These are phyloP conservation scores for Otolemur crassicaudatus DNA, from an alignment of 2,797 vertebrate genomes.

Conservation along the genomic window DNA sequence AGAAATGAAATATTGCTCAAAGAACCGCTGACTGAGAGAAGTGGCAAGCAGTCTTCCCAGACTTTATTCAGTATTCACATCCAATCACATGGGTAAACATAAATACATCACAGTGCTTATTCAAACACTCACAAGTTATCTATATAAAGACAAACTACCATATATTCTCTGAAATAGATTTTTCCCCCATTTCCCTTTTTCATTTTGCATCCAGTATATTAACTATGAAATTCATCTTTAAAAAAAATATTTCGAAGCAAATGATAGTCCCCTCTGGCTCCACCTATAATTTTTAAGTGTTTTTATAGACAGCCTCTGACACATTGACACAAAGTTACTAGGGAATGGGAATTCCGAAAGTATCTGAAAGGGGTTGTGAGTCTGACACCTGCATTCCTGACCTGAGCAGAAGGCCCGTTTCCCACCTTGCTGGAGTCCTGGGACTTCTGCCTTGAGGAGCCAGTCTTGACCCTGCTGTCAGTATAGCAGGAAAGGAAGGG, in stretches of 20 bases:
- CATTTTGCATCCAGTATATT: slow-evolving; percentile 62
- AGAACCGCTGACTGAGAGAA: slow-evolving; percentile 64
- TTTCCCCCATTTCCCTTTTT: slow-evolving; percentile 42
- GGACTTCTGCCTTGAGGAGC: not conserved
- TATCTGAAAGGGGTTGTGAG: not conserved
- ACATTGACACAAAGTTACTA: slow-evolving; percentile 26
- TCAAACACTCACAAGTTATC: slow-evolving; percentile 63
- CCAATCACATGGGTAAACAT: slow-evolving; percentile 71
- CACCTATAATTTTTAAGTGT: slow-evolving; percentile 40
- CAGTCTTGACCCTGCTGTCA: not conserved
- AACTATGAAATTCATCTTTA: slow-evolving; percentile 51
- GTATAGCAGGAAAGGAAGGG: not conserved
- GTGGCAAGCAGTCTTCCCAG: slow-evolving; percentile 50
- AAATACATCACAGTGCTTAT: slow-evolving; percentile 66
- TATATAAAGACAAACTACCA: slow-evolving; percentile 69
- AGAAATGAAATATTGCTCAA: slow-evolving; percentile 53
- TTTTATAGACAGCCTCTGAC: slow-evolving; percentile 46
- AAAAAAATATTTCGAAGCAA: not conserved
- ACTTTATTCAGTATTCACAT: slow-evolving; percentile 65
- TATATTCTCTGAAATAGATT: slow-evolving; percentile 61
- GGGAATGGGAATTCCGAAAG: slow-evolving; percentile 1
- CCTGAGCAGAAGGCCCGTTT: not conserved
- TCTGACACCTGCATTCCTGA: not conserved
- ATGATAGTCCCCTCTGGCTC: slow-evolving; percentile 28
- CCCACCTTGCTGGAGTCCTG: not conserved